Base-by-base conservation (phyloP, 2,113 vertebrate species). In the Ranitomeya variabilis region DNA sequence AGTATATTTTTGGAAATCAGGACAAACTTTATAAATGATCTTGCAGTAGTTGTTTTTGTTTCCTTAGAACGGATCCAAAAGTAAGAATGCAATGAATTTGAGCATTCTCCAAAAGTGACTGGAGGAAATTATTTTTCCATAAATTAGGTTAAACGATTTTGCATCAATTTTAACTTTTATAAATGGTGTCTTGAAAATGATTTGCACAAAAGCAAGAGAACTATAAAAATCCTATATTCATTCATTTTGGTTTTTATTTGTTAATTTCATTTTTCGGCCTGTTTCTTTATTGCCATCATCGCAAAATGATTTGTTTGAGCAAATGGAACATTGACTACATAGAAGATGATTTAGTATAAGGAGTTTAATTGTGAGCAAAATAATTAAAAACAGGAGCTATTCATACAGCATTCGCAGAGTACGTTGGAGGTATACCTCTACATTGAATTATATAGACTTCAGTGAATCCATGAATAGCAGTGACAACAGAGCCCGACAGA, bases 51-150 rank as follows among this genome's bases (percentile, higher is more conserved):
- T 69, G 23, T 26, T 23, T 69, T 12, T 26, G 3, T 15, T 37
- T 76, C 9, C 19, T 19, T 19, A 21, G 9, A 52, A 51, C 18
- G 4, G 45, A 19, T 83, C 37, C 60, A 7, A 19, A 7, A 37
- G 10, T 21, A 19, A n/a, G 18, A 62, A 64, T 31, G 16, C 54
- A 19, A 45, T n/a, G 60, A n/a, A 66, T 45, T 64, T 83, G 80
- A 83, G 16, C 37, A 19, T 51, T 31, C 60, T 83, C 80, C 80
- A 83, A 83, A 51, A 66, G n/a, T 66, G 18, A 51, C 16, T 51
- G 80, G 6, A 83, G 80, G 60, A 83, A 66, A 66, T 83, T 13
- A 66, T 83, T 37, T 83, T 66, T 83, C 80, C 80, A 66, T 52
- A 66, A 51, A 83, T 14, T 37, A 11, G 7, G 57, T 64, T 45